These are phyloP conservation scores for Natator depressus DNA, from an alignment of 2,113 vertebrate genomes.

Conservation along the genomic window DNA sequence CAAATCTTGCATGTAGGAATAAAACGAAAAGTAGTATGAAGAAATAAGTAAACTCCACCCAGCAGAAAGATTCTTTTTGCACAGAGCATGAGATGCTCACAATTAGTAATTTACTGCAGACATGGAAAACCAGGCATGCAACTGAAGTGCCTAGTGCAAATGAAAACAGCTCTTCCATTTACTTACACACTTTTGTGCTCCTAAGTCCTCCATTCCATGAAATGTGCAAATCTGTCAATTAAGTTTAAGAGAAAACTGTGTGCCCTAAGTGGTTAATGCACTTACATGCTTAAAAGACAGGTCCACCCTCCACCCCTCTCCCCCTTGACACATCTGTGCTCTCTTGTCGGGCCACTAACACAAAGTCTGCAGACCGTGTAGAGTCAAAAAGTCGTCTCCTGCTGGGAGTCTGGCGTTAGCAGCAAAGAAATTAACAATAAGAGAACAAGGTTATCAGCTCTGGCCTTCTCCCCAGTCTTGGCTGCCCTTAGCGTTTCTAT, in stretches of 20 bases:
- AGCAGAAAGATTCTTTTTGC: not conserved
- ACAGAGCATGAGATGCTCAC: not conserved
- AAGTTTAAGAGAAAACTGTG: not conserved
- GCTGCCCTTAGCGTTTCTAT: not conserved
- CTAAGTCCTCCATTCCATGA: not conserved
- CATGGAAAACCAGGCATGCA: not conserved
- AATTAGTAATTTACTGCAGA: not conserved
- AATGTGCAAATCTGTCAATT: not conserved
- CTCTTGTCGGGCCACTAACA: not conserved
- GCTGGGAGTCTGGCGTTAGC: not conserved
- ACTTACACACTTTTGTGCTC: not conserved
- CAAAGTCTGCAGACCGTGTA: not conserved
- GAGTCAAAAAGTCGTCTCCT: not conserved
- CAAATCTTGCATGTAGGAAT: conserved; percentile 84
- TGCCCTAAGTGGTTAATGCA: not conserved
- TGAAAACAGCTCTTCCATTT: not conserved
- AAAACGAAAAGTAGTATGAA: not conserved
- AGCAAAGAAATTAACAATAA: not conserved
- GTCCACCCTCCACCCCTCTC: not conserved
- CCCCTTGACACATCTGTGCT: not conserved
- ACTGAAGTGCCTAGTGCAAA: not conserved
- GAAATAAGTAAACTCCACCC: not conserved
- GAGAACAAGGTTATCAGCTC: not conserved
- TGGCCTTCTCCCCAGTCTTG: not conserved
- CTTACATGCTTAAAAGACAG: not conserved